A percentile compares a stretch with the other conserved stretches of the same genome.
Evolutionary conservation across 1,140 invertebrate genomes (phyloP).

Genomic region (Plutomurus gul): DNA sequence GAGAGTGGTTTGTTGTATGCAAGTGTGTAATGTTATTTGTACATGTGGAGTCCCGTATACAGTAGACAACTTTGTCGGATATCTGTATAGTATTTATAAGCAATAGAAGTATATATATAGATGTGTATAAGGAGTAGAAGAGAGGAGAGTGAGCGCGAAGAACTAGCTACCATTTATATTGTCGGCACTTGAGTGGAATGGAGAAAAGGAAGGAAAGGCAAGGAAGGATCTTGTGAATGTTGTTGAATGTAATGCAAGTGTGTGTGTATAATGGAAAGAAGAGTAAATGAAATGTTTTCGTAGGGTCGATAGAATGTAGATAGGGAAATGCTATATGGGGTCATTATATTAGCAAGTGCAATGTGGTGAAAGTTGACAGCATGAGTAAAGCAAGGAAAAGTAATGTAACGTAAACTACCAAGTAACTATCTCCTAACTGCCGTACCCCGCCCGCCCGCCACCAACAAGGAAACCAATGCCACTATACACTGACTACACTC

Average conservation of each 20-base stretch:
- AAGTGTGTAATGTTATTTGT: no score
- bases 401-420: slow-evolving; percentile 27
- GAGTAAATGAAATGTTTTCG: slow-evolving; percentile 16
- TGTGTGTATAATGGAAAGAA: slow-evolving; percentile 23
- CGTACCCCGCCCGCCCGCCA: neutral
- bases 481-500: neutral
- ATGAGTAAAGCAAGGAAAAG: slow-evolving; percentile 14
- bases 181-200: neutral
- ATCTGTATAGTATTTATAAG: no score
- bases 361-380: slow-evolving; percentile 32
- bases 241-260: neutral
- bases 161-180: no score
- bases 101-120: no score
- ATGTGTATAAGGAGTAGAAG: no score
- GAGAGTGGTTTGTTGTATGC: no score
- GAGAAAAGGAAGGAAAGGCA: neutral
- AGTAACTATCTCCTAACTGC: slow-evolving; percentile 26
- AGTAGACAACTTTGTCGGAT: no score
- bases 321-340: slow-evolving; percentile 21
- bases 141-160: no score
- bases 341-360: slow-evolving; percentile 36
- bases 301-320: slow-evolving; percentile 16
- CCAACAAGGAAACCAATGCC: neutral
- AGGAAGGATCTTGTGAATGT: neutral
- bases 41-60: no score